phyloP scores from a whole-genome alignment of 2,113 vertebrate genomes.

The Hippocampus barbouri region DNA sequence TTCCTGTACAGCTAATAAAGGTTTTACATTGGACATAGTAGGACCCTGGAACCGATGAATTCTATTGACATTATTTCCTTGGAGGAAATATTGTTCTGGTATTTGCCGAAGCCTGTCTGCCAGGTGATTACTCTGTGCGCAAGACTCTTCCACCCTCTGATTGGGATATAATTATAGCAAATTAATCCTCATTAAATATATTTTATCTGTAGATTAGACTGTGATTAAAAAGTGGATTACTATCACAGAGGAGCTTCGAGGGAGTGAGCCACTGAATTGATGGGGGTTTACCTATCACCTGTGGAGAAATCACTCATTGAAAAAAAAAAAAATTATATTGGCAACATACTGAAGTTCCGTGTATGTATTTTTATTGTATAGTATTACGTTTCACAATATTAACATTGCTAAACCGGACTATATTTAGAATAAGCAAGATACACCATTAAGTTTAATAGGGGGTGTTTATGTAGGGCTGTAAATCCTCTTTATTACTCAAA shows the following conservation, averaged over 20 bases:
- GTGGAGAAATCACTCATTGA: constrained; percentile 41
- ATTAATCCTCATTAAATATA: constrained; percentile 34
- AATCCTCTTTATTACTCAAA: too few species aligned
- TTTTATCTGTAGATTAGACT: constrained; percentile 48
- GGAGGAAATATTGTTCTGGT: not conserved
- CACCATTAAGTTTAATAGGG: not conserved
- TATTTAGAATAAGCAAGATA: not conserved
- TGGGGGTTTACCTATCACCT: constrained; percentile 65
- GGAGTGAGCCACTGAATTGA: constrained; percentile 63
- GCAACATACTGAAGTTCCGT: too few species aligned
- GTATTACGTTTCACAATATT: not conserved
- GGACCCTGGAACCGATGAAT: not conserved
- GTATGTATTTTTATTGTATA: not conserved
- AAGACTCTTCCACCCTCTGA: constrained; percentile 32
- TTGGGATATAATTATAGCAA: constrained; percentile 48
- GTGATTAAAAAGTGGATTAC: constrained; percentile 54
- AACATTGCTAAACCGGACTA: not conserved
- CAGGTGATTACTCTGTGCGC: constrained; percentile 25
- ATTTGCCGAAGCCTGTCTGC: not conserved
- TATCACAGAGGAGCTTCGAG: constrained; percentile 38
- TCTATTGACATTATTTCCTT: not conserved
- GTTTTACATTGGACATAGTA: too few species aligned
- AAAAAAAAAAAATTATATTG: not conserved
- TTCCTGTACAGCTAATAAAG: not conserved
- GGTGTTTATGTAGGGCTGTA: too few species aligned